Base-by-base conservation (phyloP, 2,888 invertebrate species). In the Andricus quercusramuli region DNA sequence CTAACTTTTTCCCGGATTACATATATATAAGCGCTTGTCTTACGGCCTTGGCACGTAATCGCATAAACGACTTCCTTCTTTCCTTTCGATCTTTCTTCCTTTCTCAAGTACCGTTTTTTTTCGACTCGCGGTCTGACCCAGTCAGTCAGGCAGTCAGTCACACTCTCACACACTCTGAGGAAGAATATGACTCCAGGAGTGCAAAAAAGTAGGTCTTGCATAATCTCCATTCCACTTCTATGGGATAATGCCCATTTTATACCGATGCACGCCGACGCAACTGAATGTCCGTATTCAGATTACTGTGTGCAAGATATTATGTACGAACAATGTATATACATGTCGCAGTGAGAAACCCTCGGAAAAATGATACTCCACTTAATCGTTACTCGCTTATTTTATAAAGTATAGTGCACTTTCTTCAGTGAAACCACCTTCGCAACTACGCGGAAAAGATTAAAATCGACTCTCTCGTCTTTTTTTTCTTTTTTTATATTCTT, bases 261-360 rank as follows among this genome's bases (percentile, higher is more conserved):
- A 80, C 77, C 76, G 76, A 66, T 65, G 83, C 76, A 80, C 81
- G 68, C 80, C 78, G 78, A 82, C 81, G 81, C 81, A 83, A 83
- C 79, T 51, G 80, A 82, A 83, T 82, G 83, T 80, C 82, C 81
- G 82, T 83, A 79, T 80, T 82, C 79, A 79, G 82, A 79, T 82
- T 80, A 80, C 82, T 82, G 65, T 67, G 80, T 82, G 81, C 80
- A 83, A 29, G 29, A 64, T 59, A 81, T 65, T 65, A 77, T 77
- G 80, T 62, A 68, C 44, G 15, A 2, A 44, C 13, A 15, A 44
- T 47, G 47, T 4, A 17, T 17, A 47, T 47, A 17, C 79, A 77
- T 81, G 74, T 68, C 25, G 41, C 56, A 68, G 64, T 59, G 81
- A 83, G 77, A 83, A 81, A 81, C 74, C 77, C 62, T 22, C n/a